A percentile compares a stretch with the other conserved stretches of the same genome.
phyloP scores from a whole-genome alignment of 2,113 vertebrate species.

The Proterorhinus semilunaris region DNA sequence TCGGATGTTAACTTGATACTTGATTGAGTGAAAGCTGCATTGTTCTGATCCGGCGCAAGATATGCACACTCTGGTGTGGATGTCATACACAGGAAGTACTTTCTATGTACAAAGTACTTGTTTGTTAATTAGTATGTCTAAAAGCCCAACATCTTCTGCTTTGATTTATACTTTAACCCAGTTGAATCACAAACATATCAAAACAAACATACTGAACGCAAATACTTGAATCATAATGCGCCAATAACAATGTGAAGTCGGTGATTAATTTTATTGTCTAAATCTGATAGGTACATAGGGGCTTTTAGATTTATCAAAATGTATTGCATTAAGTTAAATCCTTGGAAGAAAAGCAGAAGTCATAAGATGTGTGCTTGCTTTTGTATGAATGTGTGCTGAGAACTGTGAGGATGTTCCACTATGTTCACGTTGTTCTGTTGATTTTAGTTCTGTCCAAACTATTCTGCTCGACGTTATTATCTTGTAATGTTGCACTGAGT shows the following conservation, averaged over 20 bases:
- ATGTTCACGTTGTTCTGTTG: conserved; percentile 73
- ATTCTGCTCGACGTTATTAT: conserved; percentile 76
- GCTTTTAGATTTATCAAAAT: conserved; percentile 69
- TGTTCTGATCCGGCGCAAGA: conserved; percentile 72
- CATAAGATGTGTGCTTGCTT: conserved; percentile 65
- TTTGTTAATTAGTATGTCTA: conserved; percentile 56
- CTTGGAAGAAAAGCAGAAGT: conserved; percentile 52
- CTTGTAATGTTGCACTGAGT: conserved; percentile 98
- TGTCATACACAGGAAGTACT: conserved; percentile 56
- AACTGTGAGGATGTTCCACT: conserved; percentile 68
- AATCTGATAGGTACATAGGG: conserved; percentile 77
- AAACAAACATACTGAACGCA: conserved; percentile 85
- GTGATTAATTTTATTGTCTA: conserved; percentile 70
- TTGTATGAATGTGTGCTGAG: conserved; percentile 65
- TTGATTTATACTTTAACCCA: conserved; percentile 73
- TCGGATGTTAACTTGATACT: conserved; percentile 58
- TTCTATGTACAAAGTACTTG: conserved; percentile 48
- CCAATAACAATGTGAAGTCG: conserved; percentile 96
- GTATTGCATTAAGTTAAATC: conserved; percentile 61
- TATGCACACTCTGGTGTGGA: conserved; percentile 73
- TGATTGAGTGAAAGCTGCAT: conserved; percentile 57
- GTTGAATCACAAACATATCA: conserved; percentile 80
- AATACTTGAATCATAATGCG: conserved; percentile 97
- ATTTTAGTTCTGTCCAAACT: conserved; percentile 60
- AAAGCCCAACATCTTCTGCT: conserved; percentile 62